A percentile compares a stretch with the other conserved stretches of the same genome.
phyloP scores from a whole-genome alignment of 64 coral and sea anemone species.

The Pocillopora damicornis region DNA sequence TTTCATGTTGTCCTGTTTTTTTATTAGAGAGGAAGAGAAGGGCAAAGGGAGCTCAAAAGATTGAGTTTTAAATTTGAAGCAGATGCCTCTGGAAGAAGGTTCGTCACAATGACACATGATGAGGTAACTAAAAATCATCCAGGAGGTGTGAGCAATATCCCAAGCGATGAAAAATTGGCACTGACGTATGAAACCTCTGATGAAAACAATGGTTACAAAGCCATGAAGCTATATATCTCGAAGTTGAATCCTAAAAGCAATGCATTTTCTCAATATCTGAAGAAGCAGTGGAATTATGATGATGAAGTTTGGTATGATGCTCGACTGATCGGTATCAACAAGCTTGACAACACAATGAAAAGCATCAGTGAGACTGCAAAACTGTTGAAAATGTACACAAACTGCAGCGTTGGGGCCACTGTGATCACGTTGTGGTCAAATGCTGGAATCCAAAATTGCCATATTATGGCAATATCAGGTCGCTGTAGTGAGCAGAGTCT shows the following conservation, averaged over 20 bases:
- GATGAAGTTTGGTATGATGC: constrained; percentile 17
- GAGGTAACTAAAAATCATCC: no score
- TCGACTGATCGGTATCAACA: constrained; percentile 1
- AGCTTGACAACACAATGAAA: constrained; percentile 32
- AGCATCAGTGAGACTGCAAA: constrained; percentile 16
- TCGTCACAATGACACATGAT: no score
- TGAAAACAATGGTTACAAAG: neutral
- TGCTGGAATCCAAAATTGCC: neutral
- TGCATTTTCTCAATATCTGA: constrained; percentile 13
- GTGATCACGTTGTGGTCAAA: constrained; percentile 17
- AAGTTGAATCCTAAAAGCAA: constrained; percentile 13
- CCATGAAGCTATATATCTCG: neutral
- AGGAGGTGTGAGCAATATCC: no score
- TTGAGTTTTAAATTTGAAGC: no score
- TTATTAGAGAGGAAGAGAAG: no score
- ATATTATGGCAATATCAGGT: neutral
- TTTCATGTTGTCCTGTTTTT: no score
- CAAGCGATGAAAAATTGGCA: neutral
- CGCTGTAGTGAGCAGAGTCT: no score
- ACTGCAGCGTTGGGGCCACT: neutral
- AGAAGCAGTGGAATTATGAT: neutral
- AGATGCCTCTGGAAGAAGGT: no score
- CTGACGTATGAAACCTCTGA: constrained; percentile 11
- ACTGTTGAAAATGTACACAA: constrained; percentile 8
- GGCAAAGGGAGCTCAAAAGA: no score